Evolutionary conservation across 1,140 invertebrate species (phyloP).

Genomic region (Luehdorfia chinensis): DNA sequence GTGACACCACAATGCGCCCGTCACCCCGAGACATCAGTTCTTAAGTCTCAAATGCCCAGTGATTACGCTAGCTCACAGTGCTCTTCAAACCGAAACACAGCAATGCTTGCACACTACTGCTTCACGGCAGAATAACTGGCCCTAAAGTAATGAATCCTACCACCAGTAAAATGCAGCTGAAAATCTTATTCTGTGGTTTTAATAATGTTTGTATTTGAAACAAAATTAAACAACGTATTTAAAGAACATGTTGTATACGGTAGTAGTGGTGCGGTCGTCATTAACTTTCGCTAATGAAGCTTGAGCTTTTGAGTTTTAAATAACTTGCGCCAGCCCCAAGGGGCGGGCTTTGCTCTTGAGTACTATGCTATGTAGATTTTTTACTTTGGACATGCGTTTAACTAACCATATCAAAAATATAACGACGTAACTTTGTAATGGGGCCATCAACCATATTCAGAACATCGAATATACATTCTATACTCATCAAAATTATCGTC

Average conservation of each 20-base stretch:
- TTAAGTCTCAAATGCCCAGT: too few relatives aligned
- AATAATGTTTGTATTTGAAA: background rate
- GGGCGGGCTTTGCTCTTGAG: slow-evolving; percentile 44
- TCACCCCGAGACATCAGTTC: too few relatives aligned
- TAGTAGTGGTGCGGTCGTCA: slow-evolving; percentile 64
- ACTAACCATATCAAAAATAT: slow-evolving; percentile 57
- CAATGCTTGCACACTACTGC: too few relatives aligned
- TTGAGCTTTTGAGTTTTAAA: slow-evolving; percentile 72
- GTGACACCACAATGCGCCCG: too few relatives aligned
- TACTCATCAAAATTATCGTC: too few relatives aligned
- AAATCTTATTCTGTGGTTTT: too few relatives aligned
- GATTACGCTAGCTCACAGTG: too few relatives aligned
- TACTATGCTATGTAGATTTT: slow-evolving; percentile 52
- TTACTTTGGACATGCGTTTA: slow-evolving; percentile 60
- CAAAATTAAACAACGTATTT: background rate
- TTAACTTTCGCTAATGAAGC: slow-evolving; percentile 77
- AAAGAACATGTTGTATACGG: slow-evolving; percentile 22
- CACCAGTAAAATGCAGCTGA: too few relatives aligned
- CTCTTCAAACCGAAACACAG: too few relatives aligned
- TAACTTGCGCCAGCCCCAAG: slow-evolving; percentile 55
- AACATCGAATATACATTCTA: too few relatives aligned
- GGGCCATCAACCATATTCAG: slow-evolving; percentile 16
- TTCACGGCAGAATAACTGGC: too few relatives aligned
- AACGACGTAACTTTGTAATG: slow-evolving; percentile 50
- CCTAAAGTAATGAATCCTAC: too few relatives aligned